Base-by-base conservation (phyloP, 92 coral and sea anemone species). In the Epizoanthus stellaris region DNA sequence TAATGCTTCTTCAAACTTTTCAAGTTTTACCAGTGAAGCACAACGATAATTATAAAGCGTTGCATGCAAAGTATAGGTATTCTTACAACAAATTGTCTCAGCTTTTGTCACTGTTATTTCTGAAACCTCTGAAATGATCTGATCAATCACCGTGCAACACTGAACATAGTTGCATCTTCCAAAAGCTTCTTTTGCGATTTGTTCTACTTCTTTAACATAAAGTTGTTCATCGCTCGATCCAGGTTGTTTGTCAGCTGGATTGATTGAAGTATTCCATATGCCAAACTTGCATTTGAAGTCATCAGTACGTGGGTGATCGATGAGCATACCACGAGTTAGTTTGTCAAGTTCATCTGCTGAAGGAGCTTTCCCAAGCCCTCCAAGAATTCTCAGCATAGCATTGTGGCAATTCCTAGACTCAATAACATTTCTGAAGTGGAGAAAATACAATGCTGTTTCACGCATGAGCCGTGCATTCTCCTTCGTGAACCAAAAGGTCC, bases 381-480 rank as follows among this genome's bases (percentile, higher is more conserved):
- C 16, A 38, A 77, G 68, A 60, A 56, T 30, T 5, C n/a, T 16
- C 23, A 59, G 52, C 82, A 77, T 59, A 14, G 53, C 40, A 30
- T 16, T 57, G 25, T 76, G 67, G 42, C 81, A 76, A 4, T 16
- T 56, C 14, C 52, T 54, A 8, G 81, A 34, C 15, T 76, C 81
- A 0, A 49, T 30, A 38, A 30, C 15, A 15, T 76, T 57, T 38
- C 47, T 30, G 3, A 58, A 76, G 7, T 76, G 67, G 0, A 6
- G 3, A 76, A 34, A 56, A 23, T 76, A 76, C 67, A 76, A 58
- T 14, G 81, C 81, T 76, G 54, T 76, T 76, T 76, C 81, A 34
- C 81, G 67, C 67, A 76, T 19, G 40, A 76, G 67, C 20, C 81
- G 3, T 30, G 81, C 81, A 2, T 61, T 76, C 40, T 54, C 81